Evolutionary conservation across 30 jellyfish, hydroid and myxozoan species (phyloP).

Genomic region (Aurelia coerulea): DNA sequence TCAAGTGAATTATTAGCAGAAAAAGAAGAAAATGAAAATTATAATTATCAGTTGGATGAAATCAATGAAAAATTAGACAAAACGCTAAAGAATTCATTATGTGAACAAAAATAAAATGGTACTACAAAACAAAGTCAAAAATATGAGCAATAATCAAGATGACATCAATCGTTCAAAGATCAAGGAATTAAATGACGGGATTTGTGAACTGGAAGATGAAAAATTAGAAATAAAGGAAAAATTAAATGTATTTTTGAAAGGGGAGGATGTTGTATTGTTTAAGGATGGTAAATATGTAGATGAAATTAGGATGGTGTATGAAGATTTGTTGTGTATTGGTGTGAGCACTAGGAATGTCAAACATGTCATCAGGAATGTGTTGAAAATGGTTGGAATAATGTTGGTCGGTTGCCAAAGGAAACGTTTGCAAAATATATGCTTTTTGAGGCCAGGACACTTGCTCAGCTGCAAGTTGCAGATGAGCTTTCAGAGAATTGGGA

Average conservation of each 20-base stretch:
- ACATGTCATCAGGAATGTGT: no score
- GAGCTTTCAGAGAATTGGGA: neutral
- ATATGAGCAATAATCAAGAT: no score
- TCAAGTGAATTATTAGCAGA: neutral
- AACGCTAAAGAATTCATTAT: neutral
- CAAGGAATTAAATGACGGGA: conserved; percentile 1
- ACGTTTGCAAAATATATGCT: neutral
- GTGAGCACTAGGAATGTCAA: no score
- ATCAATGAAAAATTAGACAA: neutral
- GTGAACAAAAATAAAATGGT: conserved; percentile 12
- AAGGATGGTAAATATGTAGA: no score
- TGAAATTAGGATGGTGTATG: no score
- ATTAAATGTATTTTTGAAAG: neutral
- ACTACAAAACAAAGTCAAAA: neutral
- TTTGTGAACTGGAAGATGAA: conserved; percentile 3
- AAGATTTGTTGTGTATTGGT: no score
- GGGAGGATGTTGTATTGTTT: no score
- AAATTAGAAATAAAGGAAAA: neutral
- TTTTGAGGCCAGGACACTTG: neutral
- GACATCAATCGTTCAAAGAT: neutral
- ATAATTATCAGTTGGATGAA: neutral
- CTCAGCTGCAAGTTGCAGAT: neutral
- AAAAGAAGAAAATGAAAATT: neutral
- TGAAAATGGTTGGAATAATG: no score
- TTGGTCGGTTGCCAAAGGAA: neutral